Evolutionary conservation across 1,140 invertebrate genomes (phyloP), one percentile per base, ranked within the genome.

Genomic region (Pemphigus obesinymphae): DNA sequence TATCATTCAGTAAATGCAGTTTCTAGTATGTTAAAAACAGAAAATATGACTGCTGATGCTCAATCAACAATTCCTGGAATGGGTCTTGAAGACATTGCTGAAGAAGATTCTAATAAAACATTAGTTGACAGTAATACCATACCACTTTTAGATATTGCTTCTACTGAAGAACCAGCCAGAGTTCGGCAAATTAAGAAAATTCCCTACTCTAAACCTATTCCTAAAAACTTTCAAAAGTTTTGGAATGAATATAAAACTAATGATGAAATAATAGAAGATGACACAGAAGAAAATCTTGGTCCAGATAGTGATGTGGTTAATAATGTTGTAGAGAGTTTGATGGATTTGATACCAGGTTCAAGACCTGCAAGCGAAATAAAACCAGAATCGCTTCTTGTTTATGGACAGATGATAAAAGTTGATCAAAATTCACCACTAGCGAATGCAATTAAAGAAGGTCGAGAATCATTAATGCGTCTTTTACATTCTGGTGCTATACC

Each of bases 141-240:
- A 86, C 96, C 96, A 66, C 96, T 96, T 26, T 88, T 97, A 15
- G 95, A 97, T 88, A 90, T 96, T 84, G 93, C 95, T 85, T 90
- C 91, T 43, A 90, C 88, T n/a, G 91, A 91, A 85, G 90, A 92
- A 53, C 93, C 93, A 83, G 91, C 92, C 83, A 90, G 92, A 76
- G 85, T 86, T 17, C 88, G 89, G 40, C 76, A 55, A 61, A 63
- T 80, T 43, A 86, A 85, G 75, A 87, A 91, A 86, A 88, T 90
- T 40, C 96, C 96, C 10, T 97, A 97, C 86, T 95, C 96, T 83
- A 97, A 98, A 86, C 96, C 96, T 20, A 97, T 98, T 86, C 96
- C 96, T 5, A 92, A 94, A 84, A 96, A 96, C 85, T 99, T 98
- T 88, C 96, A 97, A 88, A 95, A 94, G 34, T 95, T 97, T 82